phyloP scores from a whole-genome alignment of 1,140 invertebrate species.

The Macrostomum lignano region DNA sequence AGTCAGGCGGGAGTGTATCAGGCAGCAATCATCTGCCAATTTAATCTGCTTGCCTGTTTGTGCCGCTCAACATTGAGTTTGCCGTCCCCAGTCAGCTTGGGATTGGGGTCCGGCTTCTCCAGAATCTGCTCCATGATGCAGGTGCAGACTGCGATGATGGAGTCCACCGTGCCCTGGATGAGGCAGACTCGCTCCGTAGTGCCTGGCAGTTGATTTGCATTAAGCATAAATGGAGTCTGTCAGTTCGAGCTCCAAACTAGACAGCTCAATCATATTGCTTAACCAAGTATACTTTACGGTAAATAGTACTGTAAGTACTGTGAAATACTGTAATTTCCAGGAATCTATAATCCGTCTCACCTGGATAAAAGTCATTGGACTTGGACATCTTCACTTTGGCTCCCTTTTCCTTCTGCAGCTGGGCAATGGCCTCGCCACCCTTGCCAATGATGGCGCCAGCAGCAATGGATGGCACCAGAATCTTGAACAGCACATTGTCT shows the following conservation, averaged over 20 bases:
- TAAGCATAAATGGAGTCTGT: constrained; percentile 6
- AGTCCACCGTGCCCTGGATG: not conserved
- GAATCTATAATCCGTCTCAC: constrained; percentile 30
- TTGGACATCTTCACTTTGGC: constrained; percentile 91
- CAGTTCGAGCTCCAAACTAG: not conserved
- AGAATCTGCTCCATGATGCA: constrained; percentile 92
- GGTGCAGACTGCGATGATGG: constrained; percentile 42
- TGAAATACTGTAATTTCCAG: not conserved
- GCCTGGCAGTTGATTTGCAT: constrained; percentile 4
- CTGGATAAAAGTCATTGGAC: constrained; percentile 88
- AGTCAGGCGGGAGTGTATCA: too few species aligned
- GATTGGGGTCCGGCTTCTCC: constrained; percentile 58
- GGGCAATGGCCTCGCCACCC: constrained; percentile 78
- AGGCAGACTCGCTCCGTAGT: constrained; percentile 3
- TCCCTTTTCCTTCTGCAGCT: constrained; percentile 72
- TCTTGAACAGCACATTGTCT: constrained; percentile 43
- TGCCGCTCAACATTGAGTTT: constrained; percentile 31
- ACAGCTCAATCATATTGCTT: too few species aligned
- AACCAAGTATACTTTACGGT: too few species aligned
- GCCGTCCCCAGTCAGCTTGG: constrained; percentile 17
- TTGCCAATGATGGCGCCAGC: constrained; percentile 88
- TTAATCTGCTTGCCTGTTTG: constrained; percentile 30
- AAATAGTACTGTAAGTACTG: not conserved
- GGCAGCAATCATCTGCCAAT: too few species aligned
- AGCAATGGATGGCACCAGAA: constrained; percentile 69